These are phyloP conservation scores for Drosophila anomalipes DNA, from an alignment of 2,888 invertebrate species.

Conservation along the genomic window DNA sequence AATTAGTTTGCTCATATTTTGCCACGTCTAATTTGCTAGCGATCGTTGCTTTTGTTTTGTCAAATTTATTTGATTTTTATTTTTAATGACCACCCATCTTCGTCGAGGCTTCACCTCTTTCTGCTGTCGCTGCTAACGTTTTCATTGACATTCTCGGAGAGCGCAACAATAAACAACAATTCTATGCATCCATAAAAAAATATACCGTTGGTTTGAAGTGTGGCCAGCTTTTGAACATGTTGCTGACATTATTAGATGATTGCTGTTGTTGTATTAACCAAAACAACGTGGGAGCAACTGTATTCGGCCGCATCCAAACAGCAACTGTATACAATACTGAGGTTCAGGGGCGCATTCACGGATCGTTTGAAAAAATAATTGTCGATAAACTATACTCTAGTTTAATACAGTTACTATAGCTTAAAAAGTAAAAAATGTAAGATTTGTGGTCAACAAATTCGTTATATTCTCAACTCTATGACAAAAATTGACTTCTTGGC, in stretches of 20 bases:
- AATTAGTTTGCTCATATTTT: conserved; percentile 67
- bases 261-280: conserved; percentile 27
- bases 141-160: conserved; percentile 36
- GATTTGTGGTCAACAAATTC: background rate
- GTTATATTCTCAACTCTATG: background rate
- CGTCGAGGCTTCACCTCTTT: conserved; percentile 12
- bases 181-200: conserved; percentile 40
- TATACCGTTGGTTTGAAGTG: conserved; percentile 57
- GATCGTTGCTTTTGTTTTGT: conserved; percentile 40
- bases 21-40: conserved; percentile 55
- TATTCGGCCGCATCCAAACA: conserved; percentile 30
- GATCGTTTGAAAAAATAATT: background rate
- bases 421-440: background rate
- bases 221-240: conserved; percentile 59
- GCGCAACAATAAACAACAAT: conserved; percentile 4
- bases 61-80: conserved; percentile 51
- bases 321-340: conserved; percentile 48
- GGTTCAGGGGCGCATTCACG: conserved; percentile 37
- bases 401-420: background rate
- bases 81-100: conserved; percentile 43
- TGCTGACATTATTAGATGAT: conserved; percentile 62
- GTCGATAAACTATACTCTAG: background rate
- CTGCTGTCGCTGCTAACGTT: conserved; percentile 11
- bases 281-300: conserved; percentile 46
- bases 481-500: background rate